Percentiles rank a stretch among this genome's conserved stretches.
phyloP scores from a whole-genome alignment of 2,113 vertebrate species.

The Ictidomys tridecemlineatus region DNA sequence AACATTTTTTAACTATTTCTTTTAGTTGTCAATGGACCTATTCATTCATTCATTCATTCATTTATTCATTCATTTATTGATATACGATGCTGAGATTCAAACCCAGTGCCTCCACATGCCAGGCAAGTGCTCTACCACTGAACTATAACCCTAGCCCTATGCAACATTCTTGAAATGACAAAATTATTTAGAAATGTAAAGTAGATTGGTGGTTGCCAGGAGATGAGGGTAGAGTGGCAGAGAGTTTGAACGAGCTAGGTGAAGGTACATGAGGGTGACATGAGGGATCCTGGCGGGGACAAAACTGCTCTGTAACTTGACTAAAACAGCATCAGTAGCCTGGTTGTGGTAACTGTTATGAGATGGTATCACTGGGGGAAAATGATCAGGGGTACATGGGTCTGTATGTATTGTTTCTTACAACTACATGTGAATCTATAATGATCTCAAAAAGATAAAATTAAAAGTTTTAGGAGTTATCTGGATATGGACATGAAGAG shows the following conservation, averaged over 20 bases:
- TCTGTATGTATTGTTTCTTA: conserved; percentile 1
- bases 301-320: background rate
- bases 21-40: too few species aligned
- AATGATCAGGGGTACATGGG: background rate
- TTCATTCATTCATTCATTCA: too few species aligned
- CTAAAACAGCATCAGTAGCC: background rate
- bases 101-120: too few species aligned
- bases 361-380: background rate
- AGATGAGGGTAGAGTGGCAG: background rate
- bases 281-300: background rate
- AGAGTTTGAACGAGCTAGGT: background rate
- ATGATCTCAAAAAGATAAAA: background rate
- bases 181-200: too few species aligned
- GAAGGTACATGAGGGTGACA: background rate
- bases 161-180: too few species aligned
- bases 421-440: background rate
- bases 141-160: too few species aligned
- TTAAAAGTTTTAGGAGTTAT: background rate
- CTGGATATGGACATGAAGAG: background rate
- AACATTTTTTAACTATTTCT: too few species aligned
- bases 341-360: background rate
- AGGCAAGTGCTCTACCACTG: too few species aligned
- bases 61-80: too few species aligned
- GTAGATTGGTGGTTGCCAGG: too few species aligned
- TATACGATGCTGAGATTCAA: too few species aligned